Base-by-base conservation (phyloP, 2,797 vertebrate species). In the Chromobotia macracanthus region DNA sequence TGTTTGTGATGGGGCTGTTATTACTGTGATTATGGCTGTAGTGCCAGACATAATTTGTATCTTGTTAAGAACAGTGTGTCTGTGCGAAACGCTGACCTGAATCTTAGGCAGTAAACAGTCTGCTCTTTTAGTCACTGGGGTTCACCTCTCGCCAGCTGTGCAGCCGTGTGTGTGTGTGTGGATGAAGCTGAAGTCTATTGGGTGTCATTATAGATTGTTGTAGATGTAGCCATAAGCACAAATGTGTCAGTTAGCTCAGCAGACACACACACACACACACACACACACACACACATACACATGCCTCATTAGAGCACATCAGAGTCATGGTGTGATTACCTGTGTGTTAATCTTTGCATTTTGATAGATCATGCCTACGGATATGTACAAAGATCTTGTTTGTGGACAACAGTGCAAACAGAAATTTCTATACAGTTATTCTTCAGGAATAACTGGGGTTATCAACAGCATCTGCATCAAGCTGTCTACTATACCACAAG, bases 91-190 rank as follows among this genome's bases (percentile, higher is more conserved):
- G 5, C 18, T 69, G 75, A 69, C 75, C 65, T 69, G 75, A 69
- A 60, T 68, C 65, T 61, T 50, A 69, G 75, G 65, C 75, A 61
- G 65, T 60, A 60, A 58, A 77, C 23, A 85, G 31, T 75, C 46
- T 75, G 19, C 53, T 21, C 48, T n/a, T 46, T 61, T 10, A 46
- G 75, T 69, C 41, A 56, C 71, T 64, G 21, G 16, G 46, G 21
- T 63, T 67, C 61, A 72, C 44, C 55, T 79, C 53, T 63, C 38
- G 61, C 53, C 80, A 80, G 71, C 28, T 79, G 56, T 68, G 66
- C 41, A 73, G 25, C n/a, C n/a, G 53, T 63, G 46, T 76, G 55
- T 31, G 55, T 23, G 51, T 19, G 70, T 65, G 35, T n/a, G 31
- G 44, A 19, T 67, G 63, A 25, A 67, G 51, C 21, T 58, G 18